Evolutionary conservation across 2,888 invertebrate species (phyloP).

Genomic region (Prenolepis imparis): DNA sequence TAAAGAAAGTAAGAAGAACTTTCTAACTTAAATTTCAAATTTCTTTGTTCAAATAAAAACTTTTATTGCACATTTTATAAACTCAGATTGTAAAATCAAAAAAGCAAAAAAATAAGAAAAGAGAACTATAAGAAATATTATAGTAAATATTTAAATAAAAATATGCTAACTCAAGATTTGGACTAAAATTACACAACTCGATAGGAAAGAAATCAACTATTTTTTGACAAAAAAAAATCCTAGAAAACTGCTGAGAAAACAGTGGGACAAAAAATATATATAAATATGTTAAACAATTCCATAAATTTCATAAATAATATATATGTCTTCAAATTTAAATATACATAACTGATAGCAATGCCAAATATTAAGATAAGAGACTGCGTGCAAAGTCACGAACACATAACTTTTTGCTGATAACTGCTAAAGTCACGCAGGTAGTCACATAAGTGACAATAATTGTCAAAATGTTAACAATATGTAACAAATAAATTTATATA

Average conservation of each 20-base stretch:
- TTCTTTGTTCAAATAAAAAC: neutral
- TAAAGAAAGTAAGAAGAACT: too few species aligned
- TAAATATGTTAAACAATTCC: neutral
- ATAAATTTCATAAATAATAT: neutral
- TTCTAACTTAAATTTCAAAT: too few species aligned
- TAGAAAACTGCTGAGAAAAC: too few species aligned
- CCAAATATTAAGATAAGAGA: neutral
- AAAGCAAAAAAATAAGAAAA: neutral
- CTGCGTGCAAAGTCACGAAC: neutral
- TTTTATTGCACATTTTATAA: neutral
- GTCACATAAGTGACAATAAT: too few species aligned
- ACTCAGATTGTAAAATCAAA: neutral
- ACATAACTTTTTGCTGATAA: neutral
- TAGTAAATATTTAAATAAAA: neutral
- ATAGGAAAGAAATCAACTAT: neutral
- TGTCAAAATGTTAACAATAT: neutral
- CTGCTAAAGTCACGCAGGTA: too few species aligned
- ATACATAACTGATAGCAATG: neutral
- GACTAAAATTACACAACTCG: neutral
- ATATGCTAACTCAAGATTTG: neutral
- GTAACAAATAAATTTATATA: neutral
- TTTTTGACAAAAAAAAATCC: neutral
- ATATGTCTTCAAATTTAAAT: neutral
- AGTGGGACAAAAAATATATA: neutral
- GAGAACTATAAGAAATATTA: neutral